phyloP scores from a whole-genome alignment of 2,113 vertebrate genomes.

The Leptocoma aspasia region DNA sequence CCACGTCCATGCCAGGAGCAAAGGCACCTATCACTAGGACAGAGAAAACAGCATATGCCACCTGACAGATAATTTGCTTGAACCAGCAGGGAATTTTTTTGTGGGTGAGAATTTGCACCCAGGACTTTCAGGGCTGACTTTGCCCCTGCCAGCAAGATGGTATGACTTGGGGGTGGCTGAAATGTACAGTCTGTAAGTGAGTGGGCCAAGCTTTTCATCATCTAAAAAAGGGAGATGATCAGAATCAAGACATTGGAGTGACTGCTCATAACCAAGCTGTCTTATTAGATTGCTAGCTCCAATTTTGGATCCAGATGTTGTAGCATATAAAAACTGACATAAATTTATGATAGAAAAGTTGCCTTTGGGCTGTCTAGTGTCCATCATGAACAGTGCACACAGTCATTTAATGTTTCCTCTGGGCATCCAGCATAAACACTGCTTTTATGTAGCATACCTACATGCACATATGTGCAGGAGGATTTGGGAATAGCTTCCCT shows the following conservation, averaged over 20 bases:
- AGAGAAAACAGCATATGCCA: not conserved
- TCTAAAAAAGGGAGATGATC: not conserved
- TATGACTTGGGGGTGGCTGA: not conserved
- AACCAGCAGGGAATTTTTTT: not conserved
- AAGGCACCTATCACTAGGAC: accelerated
- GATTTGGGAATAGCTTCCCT: not conserved
- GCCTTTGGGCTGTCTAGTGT: not conserved
- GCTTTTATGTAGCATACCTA: constrained; percentile 28
- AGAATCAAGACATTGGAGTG: not conserved
- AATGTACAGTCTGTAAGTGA: not conserved
- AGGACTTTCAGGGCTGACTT: not conserved
- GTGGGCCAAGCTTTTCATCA: not conserved
- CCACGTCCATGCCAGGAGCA: not conserved
- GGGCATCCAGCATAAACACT: constrained; percentile 8
- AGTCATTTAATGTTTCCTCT: constrained; percentile 10
- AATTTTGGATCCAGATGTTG: constrained; percentile 6
- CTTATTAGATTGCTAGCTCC: constrained; percentile 9
- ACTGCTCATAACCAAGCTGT: constrained; percentile 13
- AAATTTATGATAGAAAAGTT: constrained; percentile 6
- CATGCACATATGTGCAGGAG: not conserved
- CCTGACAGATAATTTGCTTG: not conserved
- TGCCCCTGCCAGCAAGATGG: accelerated
- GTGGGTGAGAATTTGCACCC: not conserved
- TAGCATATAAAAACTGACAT: constrained; percentile 30
- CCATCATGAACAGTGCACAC: not conserved